Percentiles rank a stretch among this genome's conserved stretches.
Evolutionary conservation across 2,797 vertebrate species (phyloP).

Genomic region (Bradypus variegatus): DNA sequence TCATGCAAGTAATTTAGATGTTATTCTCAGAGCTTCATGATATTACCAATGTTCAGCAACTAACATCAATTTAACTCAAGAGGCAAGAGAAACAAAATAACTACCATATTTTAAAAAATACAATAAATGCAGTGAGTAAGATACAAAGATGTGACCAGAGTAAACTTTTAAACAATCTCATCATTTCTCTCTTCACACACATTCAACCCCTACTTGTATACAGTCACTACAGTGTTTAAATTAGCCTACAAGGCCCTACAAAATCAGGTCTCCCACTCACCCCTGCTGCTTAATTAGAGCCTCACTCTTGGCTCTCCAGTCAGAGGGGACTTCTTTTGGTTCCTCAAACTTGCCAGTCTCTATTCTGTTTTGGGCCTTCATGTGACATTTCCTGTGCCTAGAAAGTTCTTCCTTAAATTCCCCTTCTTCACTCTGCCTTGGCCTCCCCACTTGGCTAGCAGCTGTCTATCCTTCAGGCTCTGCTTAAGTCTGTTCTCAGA

Average conservation of each 20-base stretch:
- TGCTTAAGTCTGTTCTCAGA: background rate
- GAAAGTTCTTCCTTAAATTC: background rate
- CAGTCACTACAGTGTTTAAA: background rate
- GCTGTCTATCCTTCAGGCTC: background rate
- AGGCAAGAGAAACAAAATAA: conserved; percentile 35
- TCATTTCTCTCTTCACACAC: background rate
- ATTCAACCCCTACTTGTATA: background rate
- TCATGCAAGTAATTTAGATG: background rate
- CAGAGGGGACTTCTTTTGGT: background rate
- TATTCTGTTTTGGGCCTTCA: background rate
- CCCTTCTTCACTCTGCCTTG: background rate
- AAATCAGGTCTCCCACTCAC: background rate
- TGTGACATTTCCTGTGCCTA: background rate
- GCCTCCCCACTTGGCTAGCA: background rate
- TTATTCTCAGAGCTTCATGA: background rate
- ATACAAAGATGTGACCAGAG: background rate
- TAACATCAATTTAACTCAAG: conserved; percentile 26
- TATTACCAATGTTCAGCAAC: conserved; percentile 12
- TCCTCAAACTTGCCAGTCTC: background rate
- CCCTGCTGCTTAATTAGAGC: background rate
- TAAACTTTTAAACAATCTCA: conserved; percentile 11
- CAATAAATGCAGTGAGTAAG: background rate
- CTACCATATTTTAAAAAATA: background rate
- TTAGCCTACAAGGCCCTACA: background rate
- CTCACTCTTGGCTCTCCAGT: background rate